Evolutionary conservation across 2,888 invertebrate species (phyloP), one percentile per base, ranked within the genome.

Genomic region (Muschampia plurimacula): DNA sequence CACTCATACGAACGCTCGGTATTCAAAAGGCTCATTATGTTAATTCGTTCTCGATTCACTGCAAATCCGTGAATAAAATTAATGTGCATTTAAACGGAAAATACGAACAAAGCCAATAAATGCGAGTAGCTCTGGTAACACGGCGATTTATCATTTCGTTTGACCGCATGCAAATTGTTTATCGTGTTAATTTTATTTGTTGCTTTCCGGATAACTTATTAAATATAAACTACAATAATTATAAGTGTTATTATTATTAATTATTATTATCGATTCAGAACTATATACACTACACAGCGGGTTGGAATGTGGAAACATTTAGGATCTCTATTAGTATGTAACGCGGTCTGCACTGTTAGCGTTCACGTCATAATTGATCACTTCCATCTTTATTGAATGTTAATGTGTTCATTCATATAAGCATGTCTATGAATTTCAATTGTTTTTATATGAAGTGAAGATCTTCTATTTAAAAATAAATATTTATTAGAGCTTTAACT

Each of bases 101-200:
- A 89, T 90, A 86, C 88, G 89, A 87, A 90, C 88, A 87, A 86
- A 87, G 87, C 88, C 91, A 90, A 91, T 91, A 88, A 91, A 91
- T 87, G 86, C 84, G 84, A 82, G 83, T 84, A 83, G 83, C 82
- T 84, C 86, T 71, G 85, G 85, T 85, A 87, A 85, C 86, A 79
- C 81, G 84, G 81, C 88, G 84, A 91, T 92, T 90, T 90, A 92
- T 92, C 91, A 92, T 90, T 88, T 86, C 84, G 86, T 86, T 86
- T 84, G 84, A 85, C 86, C 86, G 84, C 83, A 76, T 80, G 83
- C 84, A 84, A 88, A 91, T 91, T 92, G 92, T 93, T 91, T 90
- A 88, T 87, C 85, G 87, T 88, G 90, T 92, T 92, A 91, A 92
- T 93, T 92, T 89, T 89, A 91, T 91, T 91, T 91, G 90, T 89